Evolutionary conservation across 2,113 vertebrate genomes (phyloP).

Genomic region (Sminthopsis crassicaudata): DNA sequence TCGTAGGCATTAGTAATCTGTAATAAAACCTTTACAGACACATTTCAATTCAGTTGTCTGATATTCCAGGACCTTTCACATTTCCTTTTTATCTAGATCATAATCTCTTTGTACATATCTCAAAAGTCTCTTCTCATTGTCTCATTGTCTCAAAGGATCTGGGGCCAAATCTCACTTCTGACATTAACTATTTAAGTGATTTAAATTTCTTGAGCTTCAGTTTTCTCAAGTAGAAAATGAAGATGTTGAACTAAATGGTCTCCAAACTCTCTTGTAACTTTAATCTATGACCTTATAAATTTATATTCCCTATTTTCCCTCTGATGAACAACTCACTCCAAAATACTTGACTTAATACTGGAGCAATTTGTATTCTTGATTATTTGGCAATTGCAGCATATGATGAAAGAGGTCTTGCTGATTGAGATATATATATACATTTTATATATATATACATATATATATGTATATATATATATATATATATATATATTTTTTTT

Average conservation of each 20-base stretch:
- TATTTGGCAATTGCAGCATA: background rate
- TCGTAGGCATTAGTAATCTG: background rate
- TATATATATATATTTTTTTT: background rate
- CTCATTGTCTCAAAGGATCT: background rate
- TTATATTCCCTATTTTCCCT: background rate
- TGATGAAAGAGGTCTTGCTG: background rate
- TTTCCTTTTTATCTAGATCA: background rate
- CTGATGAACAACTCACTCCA: background rate
- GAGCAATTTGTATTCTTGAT: background rate
- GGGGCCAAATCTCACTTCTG: background rate
- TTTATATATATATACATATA: background rate
- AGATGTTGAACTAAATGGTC: background rate
- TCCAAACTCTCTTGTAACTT: background rate
- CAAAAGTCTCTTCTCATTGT: background rate
- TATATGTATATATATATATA: too few relatives aligned
- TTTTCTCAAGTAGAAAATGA: background rate
- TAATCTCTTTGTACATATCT: background rate
- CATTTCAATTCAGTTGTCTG: background rate
- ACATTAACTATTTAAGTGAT: background rate
- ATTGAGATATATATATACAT: background rate
- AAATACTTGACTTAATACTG: background rate
- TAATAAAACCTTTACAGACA: background rate
- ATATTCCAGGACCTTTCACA: background rate
- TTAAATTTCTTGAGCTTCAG: background rate
- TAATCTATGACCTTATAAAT: background rate